phyloP scores from a whole-genome alignment of 2,888 invertebrate species.

The Latrodectus elegans region DNA sequence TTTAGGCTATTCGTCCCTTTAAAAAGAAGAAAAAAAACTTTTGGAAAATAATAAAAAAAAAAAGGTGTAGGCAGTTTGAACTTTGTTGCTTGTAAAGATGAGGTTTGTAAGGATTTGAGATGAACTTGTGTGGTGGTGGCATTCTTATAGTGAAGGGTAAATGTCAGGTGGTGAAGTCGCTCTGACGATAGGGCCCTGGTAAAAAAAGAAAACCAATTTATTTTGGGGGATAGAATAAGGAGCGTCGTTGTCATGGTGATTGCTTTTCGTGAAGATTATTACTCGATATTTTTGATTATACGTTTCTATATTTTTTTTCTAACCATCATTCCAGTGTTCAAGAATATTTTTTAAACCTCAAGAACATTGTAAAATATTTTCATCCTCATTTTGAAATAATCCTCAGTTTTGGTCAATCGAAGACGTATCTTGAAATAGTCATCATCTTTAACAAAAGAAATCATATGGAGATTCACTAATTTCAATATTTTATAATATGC shows the following conservation, averaged over 20 bases:
- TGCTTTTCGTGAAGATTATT: conserved; percentile 11
- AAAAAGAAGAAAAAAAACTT: neutral
- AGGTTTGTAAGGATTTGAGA: conserved; percentile 49
- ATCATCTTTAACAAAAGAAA: no score
- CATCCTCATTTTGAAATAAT: no score
- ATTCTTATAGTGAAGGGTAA: conserved; percentile 9
- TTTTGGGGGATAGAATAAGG: conserved; percentile 38
- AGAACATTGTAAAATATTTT: no score
- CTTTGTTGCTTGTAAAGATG: conserved; percentile 43
- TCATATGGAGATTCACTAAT: no score
- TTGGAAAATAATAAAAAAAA: conserved; percentile 20
- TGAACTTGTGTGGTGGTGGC: conserved; percentile 13
- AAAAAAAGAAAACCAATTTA: conserved; percentile 37
- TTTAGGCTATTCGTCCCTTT: conserved; percentile 17
- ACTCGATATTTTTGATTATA: neutral
- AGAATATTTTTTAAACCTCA: no score
- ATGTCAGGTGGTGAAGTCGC: conserved; percentile 1
- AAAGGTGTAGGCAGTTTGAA: conserved; percentile 53
- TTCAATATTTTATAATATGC: no score
- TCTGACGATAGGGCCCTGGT: neutral
- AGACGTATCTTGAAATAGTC: no score
- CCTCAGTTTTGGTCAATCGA: no score
- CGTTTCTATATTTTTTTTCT: neutral
- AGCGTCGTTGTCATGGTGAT: conserved; percentile 34
- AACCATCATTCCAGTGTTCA: neutral